Evolutionary conservation across 2,888 invertebrate genomes (phyloP), one percentile per base, ranked within the genome.

Genomic region (Nymphalis urticae): DNA sequence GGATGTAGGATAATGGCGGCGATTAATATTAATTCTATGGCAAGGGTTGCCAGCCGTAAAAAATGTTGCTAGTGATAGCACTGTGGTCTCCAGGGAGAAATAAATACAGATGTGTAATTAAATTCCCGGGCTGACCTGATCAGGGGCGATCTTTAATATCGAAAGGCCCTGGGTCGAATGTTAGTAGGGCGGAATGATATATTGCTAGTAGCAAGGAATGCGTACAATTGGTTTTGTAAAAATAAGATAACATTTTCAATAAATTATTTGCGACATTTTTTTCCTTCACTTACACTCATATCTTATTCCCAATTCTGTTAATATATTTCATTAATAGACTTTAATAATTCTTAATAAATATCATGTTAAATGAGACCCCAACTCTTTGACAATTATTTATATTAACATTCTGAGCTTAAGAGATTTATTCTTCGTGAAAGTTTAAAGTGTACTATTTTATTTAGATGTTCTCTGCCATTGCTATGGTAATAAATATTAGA

Each of bases 31-130:
- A 72, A 75, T 70, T 72, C 67, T 70, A 71, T 71, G 54, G 69
- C 47, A 56, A 73, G 67, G 60, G 64, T 69, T 72, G 70, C 70
- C 72, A 66, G 65, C 69, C 72, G 62, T 72, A 72, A 76, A 70
- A 16, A 21, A 42, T 53, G 10, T 62, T 51, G 36, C 42, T 59
- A 10, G 47, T 36, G n/a, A 19, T 32, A 54, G 64, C 65, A 72
- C 69, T 78, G 80, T 78, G 78, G 78, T 82, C 80, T 78, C 75
- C 63, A 76, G 81, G 82, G 85, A 68, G 50, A 64, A 48, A 59
- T 66, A 66, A 68, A 85, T 83, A 84, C 76, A 78, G 79, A 80
- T 75, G 75, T 81, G 84, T 89, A 89, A 90, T 90, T 88, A 88
- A 88, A 90, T 89, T 88, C 86, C 83, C 72, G 76, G 76, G 75